These are phyloP conservation scores for Quiscalus mexicanus DNA, from an alignment of 2,113 vertebrate genomes.

Conservation along the genomic window DNA sequence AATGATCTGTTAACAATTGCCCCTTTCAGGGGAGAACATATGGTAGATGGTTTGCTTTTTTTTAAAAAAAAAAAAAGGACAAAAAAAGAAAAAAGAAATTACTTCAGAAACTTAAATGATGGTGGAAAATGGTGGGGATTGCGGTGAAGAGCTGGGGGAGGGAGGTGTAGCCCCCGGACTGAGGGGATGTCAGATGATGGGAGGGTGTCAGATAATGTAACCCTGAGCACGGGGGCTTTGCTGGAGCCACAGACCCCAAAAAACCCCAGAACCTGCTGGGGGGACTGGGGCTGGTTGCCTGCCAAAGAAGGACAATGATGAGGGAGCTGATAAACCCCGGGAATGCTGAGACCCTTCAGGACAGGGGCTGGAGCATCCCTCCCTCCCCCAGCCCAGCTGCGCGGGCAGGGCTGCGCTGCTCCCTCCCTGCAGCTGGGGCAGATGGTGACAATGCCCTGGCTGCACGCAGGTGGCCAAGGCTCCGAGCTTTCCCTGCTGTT, in stretches of 20 bases:
- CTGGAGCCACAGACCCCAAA: background rate
- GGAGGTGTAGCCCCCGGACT: background rate
- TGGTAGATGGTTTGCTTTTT: constrained; percentile 75
- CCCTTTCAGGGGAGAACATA: constrained; percentile 76
- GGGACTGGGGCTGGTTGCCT: background rate
- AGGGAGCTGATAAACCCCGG: background rate
- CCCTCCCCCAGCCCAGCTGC: background rate
- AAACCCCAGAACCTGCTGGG: accelerated
- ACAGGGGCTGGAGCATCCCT: background rate
- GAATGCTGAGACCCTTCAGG: background rate
- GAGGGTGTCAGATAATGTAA: background rate
- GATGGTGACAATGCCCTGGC: background rate
- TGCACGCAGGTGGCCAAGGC: background rate
- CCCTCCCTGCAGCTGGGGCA: background rate
- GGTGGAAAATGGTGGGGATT: constrained; percentile 26
- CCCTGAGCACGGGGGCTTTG: background rate
- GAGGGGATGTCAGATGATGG: background rate
- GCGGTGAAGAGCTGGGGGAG: constrained; percentile 54
- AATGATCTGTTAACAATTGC: constrained; percentile 76
- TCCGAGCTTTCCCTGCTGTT: background rate
- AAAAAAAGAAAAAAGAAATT: constrained; percentile 40
- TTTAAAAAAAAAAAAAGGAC: background rate
- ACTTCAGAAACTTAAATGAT: constrained; percentile 66
- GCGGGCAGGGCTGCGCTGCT: background rate
- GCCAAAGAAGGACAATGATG: background rate